A percentile compares a stretch with the other conserved stretches of the same genome.
These are phyloP conservation scores for Anthonomus grandis DNA, from an alignment of 1,140 invertebrate species.

Conservation along the genomic window DNA sequence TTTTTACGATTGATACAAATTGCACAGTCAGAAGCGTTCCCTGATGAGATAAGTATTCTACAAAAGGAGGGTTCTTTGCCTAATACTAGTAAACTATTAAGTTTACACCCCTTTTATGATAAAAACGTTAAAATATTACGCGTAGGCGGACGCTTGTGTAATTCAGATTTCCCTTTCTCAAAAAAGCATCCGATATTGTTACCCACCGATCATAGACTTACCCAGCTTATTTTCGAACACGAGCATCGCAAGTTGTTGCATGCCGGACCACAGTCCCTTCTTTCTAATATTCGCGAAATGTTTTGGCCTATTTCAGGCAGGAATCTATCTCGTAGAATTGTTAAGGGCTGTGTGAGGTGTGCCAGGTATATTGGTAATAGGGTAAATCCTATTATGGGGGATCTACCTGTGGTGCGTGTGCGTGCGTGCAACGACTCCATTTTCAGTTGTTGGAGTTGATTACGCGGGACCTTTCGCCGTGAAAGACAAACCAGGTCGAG, in stretches of 20 bases:
- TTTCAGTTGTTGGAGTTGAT: constrained; percentile 47
- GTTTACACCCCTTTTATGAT: constrained; percentile 30
- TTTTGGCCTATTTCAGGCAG: constrained; percentile 29
- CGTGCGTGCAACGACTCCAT: constrained; percentile 33
- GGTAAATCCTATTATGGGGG: constrained; percentile 37
- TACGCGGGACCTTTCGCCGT: constrained; percentile 45
- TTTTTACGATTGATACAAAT: not conserved
- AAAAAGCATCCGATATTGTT: constrained; percentile 36
- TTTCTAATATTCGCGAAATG: constrained; percentile 19
- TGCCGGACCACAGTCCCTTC: constrained; percentile 24
- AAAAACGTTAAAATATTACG: constrained; percentile 28
- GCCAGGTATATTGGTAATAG: not conserved
- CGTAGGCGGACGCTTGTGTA: constrained; percentile 32
- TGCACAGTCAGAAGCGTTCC: constrained; percentile 5
- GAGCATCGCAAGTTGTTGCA: constrained; percentile 32
- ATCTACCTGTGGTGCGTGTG: constrained; percentile 39
- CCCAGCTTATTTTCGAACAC: constrained; percentile 25
- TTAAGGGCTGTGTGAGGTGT: not conserved
- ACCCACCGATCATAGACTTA: constrained; percentile 25
- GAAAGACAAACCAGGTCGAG: constrained; percentile 26
- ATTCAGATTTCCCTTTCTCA: constrained; percentile 19
- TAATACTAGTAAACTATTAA: constrained; percentile 4
- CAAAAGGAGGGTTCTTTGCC: constrained; percentile 3
- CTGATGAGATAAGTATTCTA: constrained; percentile 6
- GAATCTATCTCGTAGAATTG: not conserved